Conservation (phyloP, 2,113 vertebrate genomes). For the Serilophus lunatus region DNA sequence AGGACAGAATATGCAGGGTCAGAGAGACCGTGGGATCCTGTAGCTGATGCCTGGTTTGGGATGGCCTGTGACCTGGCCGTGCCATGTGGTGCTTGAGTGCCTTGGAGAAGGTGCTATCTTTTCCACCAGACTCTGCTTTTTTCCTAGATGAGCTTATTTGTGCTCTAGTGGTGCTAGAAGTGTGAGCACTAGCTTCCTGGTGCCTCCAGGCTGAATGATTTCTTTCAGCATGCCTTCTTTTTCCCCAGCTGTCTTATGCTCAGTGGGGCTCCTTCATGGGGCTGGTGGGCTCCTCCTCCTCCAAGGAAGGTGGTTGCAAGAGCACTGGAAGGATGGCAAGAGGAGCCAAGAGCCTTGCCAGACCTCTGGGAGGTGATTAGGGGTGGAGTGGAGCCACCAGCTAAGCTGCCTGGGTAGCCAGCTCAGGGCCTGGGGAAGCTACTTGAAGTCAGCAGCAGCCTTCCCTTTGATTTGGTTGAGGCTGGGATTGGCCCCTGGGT, state of each 20-base stretch:
- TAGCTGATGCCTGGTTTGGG: neutral
- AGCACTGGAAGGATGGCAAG: neutral
- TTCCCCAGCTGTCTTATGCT: neutral
- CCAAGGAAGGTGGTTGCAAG: neutral
- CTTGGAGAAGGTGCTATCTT: neutral
- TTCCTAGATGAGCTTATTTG: neutral
- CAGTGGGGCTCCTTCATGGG: neutral
- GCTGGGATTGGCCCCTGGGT: neutral
- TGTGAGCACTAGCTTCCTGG: conserved; percentile 43
- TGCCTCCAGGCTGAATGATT: neutral
- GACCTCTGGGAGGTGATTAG: accelerated
- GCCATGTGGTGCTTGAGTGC: neutral
- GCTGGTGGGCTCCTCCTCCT: neutral
- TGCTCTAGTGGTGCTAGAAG: neutral
- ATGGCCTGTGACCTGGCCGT: accelerated
- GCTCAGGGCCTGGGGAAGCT: neutral
- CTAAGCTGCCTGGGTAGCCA: neutral
- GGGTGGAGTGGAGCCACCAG: neutral
- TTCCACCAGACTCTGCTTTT: neutral
- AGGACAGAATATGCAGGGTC: neutral
- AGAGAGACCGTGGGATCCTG: neutral
- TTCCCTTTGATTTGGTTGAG: neutral
- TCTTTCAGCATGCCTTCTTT: neutral
- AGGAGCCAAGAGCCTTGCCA: neutral
- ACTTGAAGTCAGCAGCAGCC: neutral